Evolutionary conservation across 2,888 invertebrate species (phyloP).

Genomic region (Exocentrus adspersus): DNA sequence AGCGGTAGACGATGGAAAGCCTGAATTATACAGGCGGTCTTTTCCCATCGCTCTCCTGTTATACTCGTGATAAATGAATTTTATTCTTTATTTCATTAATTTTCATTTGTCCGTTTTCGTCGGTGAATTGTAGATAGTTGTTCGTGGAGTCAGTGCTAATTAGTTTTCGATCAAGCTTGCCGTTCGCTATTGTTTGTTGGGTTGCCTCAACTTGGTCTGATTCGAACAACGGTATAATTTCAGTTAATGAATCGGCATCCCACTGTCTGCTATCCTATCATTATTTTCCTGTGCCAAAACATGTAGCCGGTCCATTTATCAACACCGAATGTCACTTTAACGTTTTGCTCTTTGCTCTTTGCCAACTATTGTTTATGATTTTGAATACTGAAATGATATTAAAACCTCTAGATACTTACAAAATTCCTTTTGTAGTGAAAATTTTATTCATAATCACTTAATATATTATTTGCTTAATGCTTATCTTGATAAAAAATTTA

Average conservation of each 20-base stretch:
- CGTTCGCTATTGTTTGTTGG: conserved; percentile 38
- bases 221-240: conserved; percentile 30
- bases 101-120: conserved; percentile 59
- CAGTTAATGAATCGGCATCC: conserved; percentile 46
- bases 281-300: conserved; percentile 44
- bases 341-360: too few species aligned
- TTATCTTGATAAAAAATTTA: too few species aligned
- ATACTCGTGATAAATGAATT: conserved; percentile 56
- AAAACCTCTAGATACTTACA: neutral
- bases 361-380: too few species aligned
- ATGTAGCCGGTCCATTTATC: conserved; percentile 44
- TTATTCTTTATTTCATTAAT: conserved; percentile 59
- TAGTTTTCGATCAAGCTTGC: conserved; percentile 51
- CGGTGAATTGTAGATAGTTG: conserved; percentile 51
- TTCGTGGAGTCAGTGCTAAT: conserved; percentile 48
- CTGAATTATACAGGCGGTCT: conserved; percentile 46
- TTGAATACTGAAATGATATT: too few species aligned
- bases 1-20: conserved; percentile 42
- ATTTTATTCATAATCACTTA: too few species aligned
- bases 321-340: conserved; percentile 26
- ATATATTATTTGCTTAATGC: too few species aligned
- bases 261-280: conserved; percentile 46
- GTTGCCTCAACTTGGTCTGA: conserved; percentile 37
- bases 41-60: conserved; percentile 53
- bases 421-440: neutral